Evolutionary conservation across 2,888 invertebrate species (phyloP).

Genomic region (Hesperia comma): DNA sequence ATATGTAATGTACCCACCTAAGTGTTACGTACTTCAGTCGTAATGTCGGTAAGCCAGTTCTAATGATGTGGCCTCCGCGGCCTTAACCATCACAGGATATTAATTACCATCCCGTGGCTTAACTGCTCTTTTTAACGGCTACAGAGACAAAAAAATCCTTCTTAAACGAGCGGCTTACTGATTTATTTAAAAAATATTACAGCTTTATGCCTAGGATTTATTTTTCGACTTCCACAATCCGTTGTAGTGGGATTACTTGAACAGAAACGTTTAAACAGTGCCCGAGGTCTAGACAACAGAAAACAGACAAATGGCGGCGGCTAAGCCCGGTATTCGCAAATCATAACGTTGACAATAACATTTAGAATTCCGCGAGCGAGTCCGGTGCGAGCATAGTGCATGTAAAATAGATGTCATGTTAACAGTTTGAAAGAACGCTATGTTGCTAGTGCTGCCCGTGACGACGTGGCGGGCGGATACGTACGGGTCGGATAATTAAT

Average conservation of each 20-base stretch:
- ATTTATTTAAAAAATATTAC: too few species aligned
- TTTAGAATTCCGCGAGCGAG: constrained; percentile 17
- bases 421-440: constrained; percentile 24
- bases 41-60: too few species aligned
- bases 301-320: constrained; percentile 10
- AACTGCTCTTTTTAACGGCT: too few species aligned
- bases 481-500: too few species aligned
- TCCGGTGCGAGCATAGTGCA: constrained; percentile 19
- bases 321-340: constrained; percentile 13
- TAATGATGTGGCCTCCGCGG: too few species aligned
- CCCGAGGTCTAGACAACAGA: constrained; percentile 3
- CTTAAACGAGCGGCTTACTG: too few species aligned
- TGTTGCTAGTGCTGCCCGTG: background rate
- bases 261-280: background rate
- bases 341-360: constrained; percentile 28
- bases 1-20: too few species aligned
- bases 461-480: too few species aligned
- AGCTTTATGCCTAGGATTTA: background rate
- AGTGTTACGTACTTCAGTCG: too few species aligned
- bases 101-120: too few species aligned
- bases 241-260: background rate
- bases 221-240: background rate
- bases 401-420: constrained; percentile 31
- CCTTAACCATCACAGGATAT: too few species aligned
- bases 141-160: too few species aligned